Evolutionary conservation across 2,797 vertebrate species (phyloP), one percentile per base, ranked within the genome.

Genomic region (Acanthis flammea): DNA sequence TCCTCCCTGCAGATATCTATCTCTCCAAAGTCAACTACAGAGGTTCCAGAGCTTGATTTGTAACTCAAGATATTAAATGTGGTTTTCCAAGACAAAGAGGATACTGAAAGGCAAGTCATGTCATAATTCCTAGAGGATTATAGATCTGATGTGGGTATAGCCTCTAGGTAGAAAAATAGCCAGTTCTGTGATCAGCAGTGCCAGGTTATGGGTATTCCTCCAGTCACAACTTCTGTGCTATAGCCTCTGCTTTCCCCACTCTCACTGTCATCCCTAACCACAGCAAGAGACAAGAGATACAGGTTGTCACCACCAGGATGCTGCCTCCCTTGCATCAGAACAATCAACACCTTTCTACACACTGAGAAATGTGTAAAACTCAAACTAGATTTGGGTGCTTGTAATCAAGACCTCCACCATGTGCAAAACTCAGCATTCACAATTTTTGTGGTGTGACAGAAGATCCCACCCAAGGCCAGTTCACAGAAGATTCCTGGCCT

Each of bases 171-270:
- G 23, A 25, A 47, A 58, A 76, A 0, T 28, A 25, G 31, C 8
- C 61, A 37, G 63, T 28, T 53, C 24, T 30, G 58, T 14, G 23
- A 80, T 8, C 41, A 71, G 41, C 61, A 86, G 12, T 44, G 37
- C 21, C 48, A 44, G 21, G 44, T 39, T 37, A 15, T 4, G 11
- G 6, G 9, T 37, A 12, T 3, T 11, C 10, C 19, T 25, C 23
- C 6, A 5, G 21, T n/a, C 45, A 41, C 24, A 74, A 33, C 3
- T 44, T 24, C 6, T 0, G 3, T n/a, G 30, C 21, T 37, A 3
- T 1, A 45, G 75, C 10, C 12, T 74, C 70, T 55, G 30, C 39
- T 74, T 45, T 25, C 13, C 31, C 2, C 17, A 9, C 23, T 63
- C 66, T 27, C 44, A 39, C 13, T 77, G 23, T 47, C 33, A 55